phyloP scores from a whole-genome alignment of 2,888 invertebrate species.

The Nomada flava region DNA sequence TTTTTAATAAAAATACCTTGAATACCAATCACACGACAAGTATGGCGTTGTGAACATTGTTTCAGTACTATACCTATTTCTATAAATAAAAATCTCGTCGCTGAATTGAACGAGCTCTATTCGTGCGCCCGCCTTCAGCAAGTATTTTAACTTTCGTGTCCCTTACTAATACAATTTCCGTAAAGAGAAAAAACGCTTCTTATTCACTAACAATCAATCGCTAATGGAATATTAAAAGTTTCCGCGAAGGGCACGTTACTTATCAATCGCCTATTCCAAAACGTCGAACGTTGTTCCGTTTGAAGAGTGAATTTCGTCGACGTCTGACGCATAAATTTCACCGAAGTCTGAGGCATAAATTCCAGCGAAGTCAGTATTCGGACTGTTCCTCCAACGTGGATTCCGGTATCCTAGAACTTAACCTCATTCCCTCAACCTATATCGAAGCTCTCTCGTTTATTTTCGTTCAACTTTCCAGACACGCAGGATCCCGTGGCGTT shows the following conservation, averaged over 20 bases:
- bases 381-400: slow-evolving; percentile 54
- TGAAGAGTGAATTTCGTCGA: slow-evolving; percentile 54
- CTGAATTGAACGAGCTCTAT: no score
- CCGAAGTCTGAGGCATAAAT: slow-evolving; percentile 46
- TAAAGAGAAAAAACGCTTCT: no score
- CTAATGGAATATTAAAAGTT: slow-evolving; percentile 26
- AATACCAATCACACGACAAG: no score
- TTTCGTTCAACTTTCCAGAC: slow-evolving; percentile 70
- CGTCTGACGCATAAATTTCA: slow-evolving; percentile 51
- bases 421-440: slow-evolving; percentile 62
- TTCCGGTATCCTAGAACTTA: slow-evolving; percentile 68
- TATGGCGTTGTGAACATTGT: no score
- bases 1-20: no score
- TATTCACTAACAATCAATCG: slow-evolving; percentile 1
- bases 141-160: no score
- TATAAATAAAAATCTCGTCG: no score
- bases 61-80: no score
- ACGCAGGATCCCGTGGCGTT: slow-evolving; percentile 59
- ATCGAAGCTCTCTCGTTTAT: slow-evolving; percentile 64
- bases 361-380: slow-evolving; percentile 36
- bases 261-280: slow-evolving; percentile 23
- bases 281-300: slow-evolving; percentile 30
- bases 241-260: background rate
- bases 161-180: no score
- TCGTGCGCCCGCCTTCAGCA: no score